phyloP scores from a whole-genome alignment of 2,113 vertebrate species.

The Chunga burmeisteri region DNA sequence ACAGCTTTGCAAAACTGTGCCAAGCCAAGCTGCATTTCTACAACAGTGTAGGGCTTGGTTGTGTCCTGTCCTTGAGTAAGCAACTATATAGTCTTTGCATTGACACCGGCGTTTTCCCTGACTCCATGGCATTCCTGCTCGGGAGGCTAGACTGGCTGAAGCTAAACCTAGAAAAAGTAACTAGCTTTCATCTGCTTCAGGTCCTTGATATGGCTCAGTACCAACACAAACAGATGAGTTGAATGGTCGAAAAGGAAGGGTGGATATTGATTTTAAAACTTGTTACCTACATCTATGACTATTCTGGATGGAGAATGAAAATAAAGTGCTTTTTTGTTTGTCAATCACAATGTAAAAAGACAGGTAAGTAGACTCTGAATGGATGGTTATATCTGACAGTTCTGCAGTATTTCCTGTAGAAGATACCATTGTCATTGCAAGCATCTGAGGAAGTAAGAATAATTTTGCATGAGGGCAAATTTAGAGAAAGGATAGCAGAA shows the following conservation, averaged over 20 bases:
- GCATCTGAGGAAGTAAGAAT: conserved; percentile 4
- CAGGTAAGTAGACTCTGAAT: not conserved
- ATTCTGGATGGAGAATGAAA: not conserved
- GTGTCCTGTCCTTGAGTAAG: not conserved
- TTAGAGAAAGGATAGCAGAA: not conserved
- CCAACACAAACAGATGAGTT: not conserved
- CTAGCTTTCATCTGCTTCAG: not conserved
- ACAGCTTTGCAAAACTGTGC: not conserved
- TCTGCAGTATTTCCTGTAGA: not conserved
- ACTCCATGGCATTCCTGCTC: not conserved
- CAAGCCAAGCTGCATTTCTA: not conserved
- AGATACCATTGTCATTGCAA: not conserved
- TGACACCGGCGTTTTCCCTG: not conserved
- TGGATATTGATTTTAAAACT: not conserved
- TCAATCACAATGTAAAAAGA: not conserved
- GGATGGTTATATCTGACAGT: not conserved
- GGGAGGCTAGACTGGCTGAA: not conserved
- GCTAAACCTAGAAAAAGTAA: not conserved
- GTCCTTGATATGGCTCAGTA: not conserved
- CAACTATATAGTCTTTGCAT: not conserved
- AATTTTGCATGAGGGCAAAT: not conserved
- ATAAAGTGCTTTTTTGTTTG: not conserved
- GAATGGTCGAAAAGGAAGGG: not conserved
- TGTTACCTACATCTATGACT: not conserved
- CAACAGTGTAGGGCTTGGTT: not conserved